A percentile compares a stretch with the other conserved stretches of the same genome.
These are phyloP conservation scores for Corythornis madagascariensis DNA, from an alignment of 2,113 vertebrate genomes.

Conservation along the genomic window DNA sequence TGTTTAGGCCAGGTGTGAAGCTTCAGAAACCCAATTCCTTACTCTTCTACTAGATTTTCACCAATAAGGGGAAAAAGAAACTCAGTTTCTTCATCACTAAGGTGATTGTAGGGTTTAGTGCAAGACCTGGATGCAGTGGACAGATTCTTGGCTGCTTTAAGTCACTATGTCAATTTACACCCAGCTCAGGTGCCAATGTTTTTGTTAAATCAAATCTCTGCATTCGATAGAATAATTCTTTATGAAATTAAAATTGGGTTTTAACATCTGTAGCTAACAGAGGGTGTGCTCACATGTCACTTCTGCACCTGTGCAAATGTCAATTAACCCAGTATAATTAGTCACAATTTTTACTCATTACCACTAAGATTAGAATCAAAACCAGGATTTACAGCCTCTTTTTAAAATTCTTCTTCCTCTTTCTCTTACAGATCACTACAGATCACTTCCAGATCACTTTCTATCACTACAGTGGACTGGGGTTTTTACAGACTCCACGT, in stretches of 20 bases:
- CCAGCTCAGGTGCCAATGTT: background rate
- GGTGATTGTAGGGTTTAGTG: background rate
- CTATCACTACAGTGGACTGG: background rate
- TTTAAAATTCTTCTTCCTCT: background rate
- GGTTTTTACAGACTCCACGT: background rate
- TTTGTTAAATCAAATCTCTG: background rate
- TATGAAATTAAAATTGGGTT: conserved; percentile 25
- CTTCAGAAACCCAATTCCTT: background rate
- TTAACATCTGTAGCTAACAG: conserved; percentile 50
- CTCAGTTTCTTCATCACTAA: background rate
- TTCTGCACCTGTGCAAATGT: conserved; percentile 44
- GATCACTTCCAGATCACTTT: background rate
- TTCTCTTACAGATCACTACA: background rate
- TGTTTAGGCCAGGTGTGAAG: background rate
- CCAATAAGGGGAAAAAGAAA: background rate
- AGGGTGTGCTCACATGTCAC: conserved; percentile 15
- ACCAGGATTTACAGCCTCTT: background rate
- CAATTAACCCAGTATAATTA: conserved; percentile 57
- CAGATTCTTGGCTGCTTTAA: background rate
- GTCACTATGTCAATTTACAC: background rate
- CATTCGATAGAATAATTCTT: background rate
- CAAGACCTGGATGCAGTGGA: background rate
- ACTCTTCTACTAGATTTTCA: background rate
- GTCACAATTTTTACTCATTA: conserved; percentile 43
- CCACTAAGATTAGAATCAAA: conserved; percentile 21